phyloP scores from a whole-genome alignment of 2,797 vertebrate genomes.

The Macropus fuliginosus region DNA sequence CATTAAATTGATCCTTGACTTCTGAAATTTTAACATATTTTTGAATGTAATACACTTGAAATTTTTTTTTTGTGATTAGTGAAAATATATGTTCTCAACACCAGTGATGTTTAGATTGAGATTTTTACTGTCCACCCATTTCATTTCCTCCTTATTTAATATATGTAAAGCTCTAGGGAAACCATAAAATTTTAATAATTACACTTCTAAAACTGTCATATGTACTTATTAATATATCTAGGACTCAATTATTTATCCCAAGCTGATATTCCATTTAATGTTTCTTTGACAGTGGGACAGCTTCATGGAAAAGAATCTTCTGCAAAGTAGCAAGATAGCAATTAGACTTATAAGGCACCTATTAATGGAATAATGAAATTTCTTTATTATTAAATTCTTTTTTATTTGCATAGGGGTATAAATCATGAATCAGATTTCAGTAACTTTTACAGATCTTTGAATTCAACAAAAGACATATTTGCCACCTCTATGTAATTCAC shows the following conservation, averaged over 20 bases:
- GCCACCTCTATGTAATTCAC: neutral
- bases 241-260: constrained; percentile 8
- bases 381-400: neutral
- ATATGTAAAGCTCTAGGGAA: neutral
- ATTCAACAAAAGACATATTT: neutral
- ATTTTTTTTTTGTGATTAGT: neutral
- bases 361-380: neutral
- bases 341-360: neutral
- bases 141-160: neutral
- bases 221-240: constrained; percentile 2
- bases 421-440: neutral
- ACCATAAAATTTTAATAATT: neutral
- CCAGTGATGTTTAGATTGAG: neutral
- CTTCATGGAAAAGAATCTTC: neutral
- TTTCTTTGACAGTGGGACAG: neutral
- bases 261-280: neutral
- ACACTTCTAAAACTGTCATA: neutral
- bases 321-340: neutral
- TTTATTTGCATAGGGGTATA: neutral
- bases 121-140: neutral
- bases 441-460: neutral
- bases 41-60: neutral
- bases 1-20: neutral
- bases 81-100: neutral
- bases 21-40: neutral